Conservation (phyloP, 2,888 invertebrate genomes). For the Caenorhabditis virilis region DNA sequence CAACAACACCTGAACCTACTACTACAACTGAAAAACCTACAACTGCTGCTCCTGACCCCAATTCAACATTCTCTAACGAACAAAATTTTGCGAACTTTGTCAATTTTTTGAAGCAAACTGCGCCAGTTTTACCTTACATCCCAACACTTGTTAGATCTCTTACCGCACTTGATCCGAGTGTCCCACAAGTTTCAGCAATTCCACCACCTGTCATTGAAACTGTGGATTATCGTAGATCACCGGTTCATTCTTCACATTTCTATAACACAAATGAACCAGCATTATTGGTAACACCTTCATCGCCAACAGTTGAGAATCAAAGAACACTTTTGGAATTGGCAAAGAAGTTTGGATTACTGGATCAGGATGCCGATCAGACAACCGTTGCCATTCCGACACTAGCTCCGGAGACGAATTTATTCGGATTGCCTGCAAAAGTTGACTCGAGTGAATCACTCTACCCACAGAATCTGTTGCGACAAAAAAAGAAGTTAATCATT, state of each 20-base stretch:
- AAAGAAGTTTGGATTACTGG: conserved; percentile 42
- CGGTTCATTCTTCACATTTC: conserved; percentile 34
- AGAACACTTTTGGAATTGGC: conserved; percentile 24
- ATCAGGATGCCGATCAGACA: conserved; percentile 2
- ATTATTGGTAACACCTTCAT: conserved; percentile 1
- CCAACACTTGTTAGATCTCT: conserved; percentile 50
- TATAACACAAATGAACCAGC: conserved; percentile 39
- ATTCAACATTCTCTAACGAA: conserved; percentile 5
- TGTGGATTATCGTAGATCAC: conserved; percentile 28
- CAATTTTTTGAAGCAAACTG: conserved; percentile 50
- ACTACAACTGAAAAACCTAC: conserved; percentile 5
- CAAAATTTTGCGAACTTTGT: conserved; percentile 51
- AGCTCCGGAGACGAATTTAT: conserved; percentile 13
- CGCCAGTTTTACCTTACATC: conserved; percentile 54
- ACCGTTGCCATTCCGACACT: neutral
- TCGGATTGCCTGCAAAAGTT: conserved; percentile 26
- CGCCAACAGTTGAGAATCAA: conserved; percentile 2
- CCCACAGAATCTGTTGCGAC: conserved; percentile 32
- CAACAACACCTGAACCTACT: neutral
- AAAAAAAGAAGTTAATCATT: conserved; percentile 23
- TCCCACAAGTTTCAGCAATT: conserved; percentile 4
- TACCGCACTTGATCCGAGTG: conserved; percentile 39
- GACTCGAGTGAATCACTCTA: conserved; percentile 33
- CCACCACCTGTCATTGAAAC: neutral
- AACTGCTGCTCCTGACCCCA: neutral